Conservation (phyloP, 2,888 invertebrate genomes). For the Nomada fucata region DNA sequence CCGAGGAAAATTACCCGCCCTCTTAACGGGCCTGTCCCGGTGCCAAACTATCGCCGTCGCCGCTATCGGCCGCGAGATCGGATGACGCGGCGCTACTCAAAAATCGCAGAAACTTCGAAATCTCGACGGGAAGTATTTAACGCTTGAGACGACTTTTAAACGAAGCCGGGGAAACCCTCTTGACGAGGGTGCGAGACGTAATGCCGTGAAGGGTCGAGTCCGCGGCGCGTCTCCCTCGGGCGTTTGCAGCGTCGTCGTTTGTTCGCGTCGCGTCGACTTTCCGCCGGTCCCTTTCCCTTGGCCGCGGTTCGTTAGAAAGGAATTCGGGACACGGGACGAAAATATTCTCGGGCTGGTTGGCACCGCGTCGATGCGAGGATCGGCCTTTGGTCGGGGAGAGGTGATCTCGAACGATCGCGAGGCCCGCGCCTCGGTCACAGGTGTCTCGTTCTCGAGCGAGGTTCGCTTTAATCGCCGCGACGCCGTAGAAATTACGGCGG, state of each 20-base stretch:
- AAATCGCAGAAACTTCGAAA: slow-evolving; percentile 44
- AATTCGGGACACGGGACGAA: slow-evolving; percentile 2
- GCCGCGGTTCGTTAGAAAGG: neutral
- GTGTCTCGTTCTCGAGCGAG: neutral
- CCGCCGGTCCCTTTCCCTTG: neutral
- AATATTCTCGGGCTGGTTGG: neutral
- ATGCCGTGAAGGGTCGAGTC: slow-evolving; percentile 8
- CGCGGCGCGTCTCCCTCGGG: neutral
- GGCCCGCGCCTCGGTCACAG: no score
- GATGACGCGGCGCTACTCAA: slow-evolving; percentile 56
- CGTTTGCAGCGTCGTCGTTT: slow-evolving; percentile 5
- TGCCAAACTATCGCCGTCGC: slow-evolving; percentile 45
- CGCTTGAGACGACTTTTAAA: slow-evolving; percentile 19
- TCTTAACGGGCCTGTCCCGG: slow-evolving; percentile 43
- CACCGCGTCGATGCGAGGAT: neutral
- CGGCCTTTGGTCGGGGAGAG: no score
- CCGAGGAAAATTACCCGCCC: slow-evolving; percentile 46
- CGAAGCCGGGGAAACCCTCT: neutral
- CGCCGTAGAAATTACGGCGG: no score
- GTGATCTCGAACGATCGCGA: no score
- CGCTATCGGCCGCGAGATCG: slow-evolving; percentile 46
- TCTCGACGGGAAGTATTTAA: slow-evolving; percentile 22
- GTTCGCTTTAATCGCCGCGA: neutral
- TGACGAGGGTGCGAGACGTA: slow-evolving; percentile 3
- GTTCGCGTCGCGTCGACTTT: neutral